These are phyloP conservation scores for Porites cylindrica DNA, from an alignment of 92 coral and sea anemone genomes.

Conservation along the genomic window DNA sequence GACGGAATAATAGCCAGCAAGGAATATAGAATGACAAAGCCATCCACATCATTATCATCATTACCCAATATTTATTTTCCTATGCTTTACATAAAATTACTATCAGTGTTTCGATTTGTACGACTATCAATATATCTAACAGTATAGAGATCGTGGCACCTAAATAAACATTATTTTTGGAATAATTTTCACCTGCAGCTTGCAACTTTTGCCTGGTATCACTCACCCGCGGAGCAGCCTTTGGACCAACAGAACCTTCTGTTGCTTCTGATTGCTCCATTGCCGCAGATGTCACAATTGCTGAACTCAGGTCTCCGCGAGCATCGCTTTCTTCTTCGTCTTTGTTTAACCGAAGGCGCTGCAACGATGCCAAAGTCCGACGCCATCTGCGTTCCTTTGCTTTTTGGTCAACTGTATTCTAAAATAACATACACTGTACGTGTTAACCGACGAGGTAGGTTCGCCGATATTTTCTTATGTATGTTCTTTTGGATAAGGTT, in stretches of 20 bases:
- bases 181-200: too few species aligned
- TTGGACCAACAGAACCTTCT: not conserved
- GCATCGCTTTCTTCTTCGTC: conserved; percentile 87
- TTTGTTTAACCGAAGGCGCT: conserved; percentile 81
- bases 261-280: conserved; percentile 5
- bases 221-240: conserved; percentile 37
- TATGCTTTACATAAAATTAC: too few species aligned
- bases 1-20: too few species aligned
- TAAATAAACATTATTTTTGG: not conserved
- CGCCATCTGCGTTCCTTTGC: conserved; percentile 82
- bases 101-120: too few species aligned
- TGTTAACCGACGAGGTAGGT: too few species aligned
- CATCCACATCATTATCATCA: not conserved
- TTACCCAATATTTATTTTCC: not conserved
- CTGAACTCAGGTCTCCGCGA: conserved; percentile 85
- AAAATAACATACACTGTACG: not conserved
- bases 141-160: not conserved
- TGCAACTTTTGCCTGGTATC: too few species aligned
- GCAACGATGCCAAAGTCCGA: conserved; percentile 72
- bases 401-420: conserved; percentile 50
- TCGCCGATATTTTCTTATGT: too few species aligned
- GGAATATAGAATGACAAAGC: too few species aligned
- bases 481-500: too few species aligned
- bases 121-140: not conserved
- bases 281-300: conserved; percentile 83